Percentiles rank a stretch among this genome's conserved stretches.
Conservation (phyloP, 2,888 invertebrate species). For the Allolobophora icterica region DNA sequence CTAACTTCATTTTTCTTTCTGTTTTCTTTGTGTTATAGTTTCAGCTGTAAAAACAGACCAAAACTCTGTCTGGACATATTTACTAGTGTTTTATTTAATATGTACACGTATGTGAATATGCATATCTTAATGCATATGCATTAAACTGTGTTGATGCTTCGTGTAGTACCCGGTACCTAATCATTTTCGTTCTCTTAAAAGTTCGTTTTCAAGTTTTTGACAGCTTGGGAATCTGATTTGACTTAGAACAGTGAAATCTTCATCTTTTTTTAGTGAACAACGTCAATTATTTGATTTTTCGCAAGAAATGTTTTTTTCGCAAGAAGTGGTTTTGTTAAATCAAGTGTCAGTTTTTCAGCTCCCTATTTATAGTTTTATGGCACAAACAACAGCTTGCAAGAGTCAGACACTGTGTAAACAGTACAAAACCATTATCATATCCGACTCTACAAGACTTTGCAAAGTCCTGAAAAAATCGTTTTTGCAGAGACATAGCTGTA, state of each 20-base stretch:
- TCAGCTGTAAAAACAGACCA: neutral
- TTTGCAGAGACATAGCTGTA: neutral
- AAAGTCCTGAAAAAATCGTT: neutral
- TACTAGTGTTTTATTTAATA: conserved; percentile 32
- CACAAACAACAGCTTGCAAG: neutral
- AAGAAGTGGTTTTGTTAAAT: neutral
- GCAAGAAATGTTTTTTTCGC: neutral
- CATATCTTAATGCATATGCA: conserved; percentile 33
- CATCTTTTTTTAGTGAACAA: neutral
- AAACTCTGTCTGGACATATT: conserved; percentile 25
- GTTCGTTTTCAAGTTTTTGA: too few relatives aligned
- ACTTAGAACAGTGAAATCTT: neutral
- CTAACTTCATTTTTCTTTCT: neutral
- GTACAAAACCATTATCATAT: too few relatives aligned
- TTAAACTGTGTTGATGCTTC: neutral
- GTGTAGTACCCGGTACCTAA: too few relatives aligned
- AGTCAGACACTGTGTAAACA: neutral
- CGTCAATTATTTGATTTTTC: neutral
- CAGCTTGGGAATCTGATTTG: neutral
- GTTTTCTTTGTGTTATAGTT: conserved; percentile 17
- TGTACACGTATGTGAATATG: conserved; percentile 30
- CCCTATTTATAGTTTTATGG: neutral
- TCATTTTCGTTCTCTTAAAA: too few relatives aligned
- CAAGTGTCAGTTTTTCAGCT: neutral
- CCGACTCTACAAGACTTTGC: neutral